Conservation (phyloP, 1,140 invertebrate genomes). For the Cryptotermes secundus region DNA sequence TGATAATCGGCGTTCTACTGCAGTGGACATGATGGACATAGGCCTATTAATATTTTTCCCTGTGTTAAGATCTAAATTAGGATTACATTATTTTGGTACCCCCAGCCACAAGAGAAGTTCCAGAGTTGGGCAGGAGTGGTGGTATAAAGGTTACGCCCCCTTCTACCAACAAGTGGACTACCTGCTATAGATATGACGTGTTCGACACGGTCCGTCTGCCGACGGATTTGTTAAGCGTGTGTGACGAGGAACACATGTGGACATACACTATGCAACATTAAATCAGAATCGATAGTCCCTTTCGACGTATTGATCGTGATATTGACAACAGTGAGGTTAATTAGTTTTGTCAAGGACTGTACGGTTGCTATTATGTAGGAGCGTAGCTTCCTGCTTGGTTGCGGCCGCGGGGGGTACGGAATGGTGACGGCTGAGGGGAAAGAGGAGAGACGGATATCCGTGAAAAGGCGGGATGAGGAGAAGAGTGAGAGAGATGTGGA, state of each 20-base stretch:
- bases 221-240: no score
- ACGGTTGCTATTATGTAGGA: constrained; percentile 18
- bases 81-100: no score
- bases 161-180: no score
- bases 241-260: background rate
- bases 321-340: constrained; percentile 1
- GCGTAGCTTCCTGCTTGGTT: background rate
- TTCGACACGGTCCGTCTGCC: no score
- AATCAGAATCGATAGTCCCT: background rate
- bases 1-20: no score
- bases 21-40: no score
- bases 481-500: background rate
- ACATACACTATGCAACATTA: background rate
- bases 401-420: background rate
- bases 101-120: no score
- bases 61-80: no score
- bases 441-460: constrained; percentile 13
- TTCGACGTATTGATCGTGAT: background rate
- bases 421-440: background rate
- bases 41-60: no score
- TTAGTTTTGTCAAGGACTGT: constrained; percentile 16
- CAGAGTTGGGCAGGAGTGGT: no score
- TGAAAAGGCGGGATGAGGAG: background rate
- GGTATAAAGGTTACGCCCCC: no score
- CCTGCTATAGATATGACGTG: no score